Evolutionary conservation across 2,888 invertebrate genomes (phyloP).

Genomic region (Pardosa pseudoannulata): DNA sequence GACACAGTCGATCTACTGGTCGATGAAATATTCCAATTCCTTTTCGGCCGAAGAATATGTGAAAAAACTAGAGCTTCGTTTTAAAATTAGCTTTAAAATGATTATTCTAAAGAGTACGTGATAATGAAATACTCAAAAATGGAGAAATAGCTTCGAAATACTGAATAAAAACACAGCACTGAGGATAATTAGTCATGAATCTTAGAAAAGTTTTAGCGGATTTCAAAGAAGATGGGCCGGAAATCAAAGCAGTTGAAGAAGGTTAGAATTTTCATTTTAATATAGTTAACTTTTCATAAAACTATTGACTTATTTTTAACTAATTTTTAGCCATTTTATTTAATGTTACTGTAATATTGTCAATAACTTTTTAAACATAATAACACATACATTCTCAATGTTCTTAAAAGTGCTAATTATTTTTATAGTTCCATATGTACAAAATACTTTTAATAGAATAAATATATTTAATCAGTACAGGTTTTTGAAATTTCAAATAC

Average conservation of each 20-base stretch:
- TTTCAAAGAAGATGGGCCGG: slow-evolving; percentile 62
- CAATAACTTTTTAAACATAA: too few species aligned
- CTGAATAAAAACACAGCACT: not conserved
- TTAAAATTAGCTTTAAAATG: slow-evolving; percentile 11
- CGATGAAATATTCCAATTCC: slow-evolving; percentile 56
- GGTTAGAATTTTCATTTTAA: too few species aligned
- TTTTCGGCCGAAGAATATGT: slow-evolving; percentile 32
- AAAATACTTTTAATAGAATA: too few species aligned
- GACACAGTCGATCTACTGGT: slow-evolving; percentile 37
- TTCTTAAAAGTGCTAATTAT: too few species aligned
- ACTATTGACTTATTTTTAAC: too few species aligned
- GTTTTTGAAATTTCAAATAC: too few species aligned
- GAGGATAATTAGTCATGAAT: slow-evolving; percentile 31
- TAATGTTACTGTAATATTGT: too few species aligned
- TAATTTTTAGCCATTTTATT: too few species aligned
- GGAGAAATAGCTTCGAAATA: not conserved
- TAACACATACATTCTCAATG: too few species aligned
- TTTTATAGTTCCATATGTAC: too few species aligned
- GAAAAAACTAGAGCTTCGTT: slow-evolving; percentile 22
- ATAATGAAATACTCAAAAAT: not conserved
- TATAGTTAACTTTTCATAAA: too few species aligned
- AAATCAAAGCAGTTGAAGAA: slow-evolving; percentile 71
- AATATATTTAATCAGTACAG: too few species aligned
- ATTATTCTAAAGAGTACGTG: slow-evolving; percentile 19
- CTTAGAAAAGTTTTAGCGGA: slow-evolving; percentile 31